These are phyloP conservation scores for Polia nebulosa DNA, from an alignment of 2,888 invertebrate species.

Conservation along the genomic window DNA sequence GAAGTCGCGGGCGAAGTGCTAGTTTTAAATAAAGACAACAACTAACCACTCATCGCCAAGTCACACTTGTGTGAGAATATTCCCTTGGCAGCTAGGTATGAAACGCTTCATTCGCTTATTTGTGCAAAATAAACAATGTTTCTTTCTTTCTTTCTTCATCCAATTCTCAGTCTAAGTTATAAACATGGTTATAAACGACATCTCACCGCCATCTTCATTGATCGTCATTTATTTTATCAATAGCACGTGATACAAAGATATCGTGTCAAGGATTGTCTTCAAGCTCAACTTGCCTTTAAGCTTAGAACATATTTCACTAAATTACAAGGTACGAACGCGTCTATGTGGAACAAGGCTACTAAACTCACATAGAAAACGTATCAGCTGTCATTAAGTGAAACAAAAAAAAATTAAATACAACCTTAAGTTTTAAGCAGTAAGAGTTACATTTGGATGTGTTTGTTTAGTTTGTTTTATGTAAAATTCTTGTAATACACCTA, in stretches of 20 bases:
- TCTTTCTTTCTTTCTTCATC: too few relatives aligned
- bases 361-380: slow-evolving; percentile 64
- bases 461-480: slow-evolving; percentile 47
- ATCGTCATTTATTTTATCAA: slow-evolving; percentile 41
- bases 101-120: too few relatives aligned
- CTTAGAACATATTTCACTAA: slow-evolving; percentile 65
- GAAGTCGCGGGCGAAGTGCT: not conserved
- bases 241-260: slow-evolving; percentile 50
- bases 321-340: slow-evolving; percentile 63
- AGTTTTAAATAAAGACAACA: not conserved
- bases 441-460: slow-evolving; percentile 22
- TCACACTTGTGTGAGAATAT: not conserved
- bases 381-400: slow-evolving; percentile 57
- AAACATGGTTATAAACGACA: not conserved
- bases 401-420: slow-evolving; percentile 31
- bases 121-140: too few relatives aligned
- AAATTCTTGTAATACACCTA: slow-evolving; percentile 50
- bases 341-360: slow-evolving; percentile 74
- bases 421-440: slow-evolving; percentile 25
- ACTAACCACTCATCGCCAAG: too few relatives aligned
- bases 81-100: not conserved
- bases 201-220: slow-evolving; percentile 23
- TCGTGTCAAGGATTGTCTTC: slow-evolving; percentile 61
- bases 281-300: slow-evolving; percentile 52
- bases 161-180: too few relatives aligned